Conservation (phyloP, 2,113 vertebrate species). For the Nibea albiflora region DNA sequence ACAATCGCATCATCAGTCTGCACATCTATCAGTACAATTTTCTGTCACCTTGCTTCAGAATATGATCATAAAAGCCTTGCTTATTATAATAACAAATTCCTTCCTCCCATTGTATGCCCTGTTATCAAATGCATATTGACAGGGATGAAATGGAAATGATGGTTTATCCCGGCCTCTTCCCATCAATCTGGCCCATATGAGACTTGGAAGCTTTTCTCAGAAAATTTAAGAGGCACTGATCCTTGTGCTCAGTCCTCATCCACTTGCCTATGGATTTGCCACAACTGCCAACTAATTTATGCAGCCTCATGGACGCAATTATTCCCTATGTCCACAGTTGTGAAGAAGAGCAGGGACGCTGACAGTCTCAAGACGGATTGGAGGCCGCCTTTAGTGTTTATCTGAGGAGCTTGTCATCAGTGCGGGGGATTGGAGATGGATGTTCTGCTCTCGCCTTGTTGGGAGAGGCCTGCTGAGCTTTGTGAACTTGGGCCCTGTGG, state of each 20-base stretch:
- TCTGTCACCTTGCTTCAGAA: slow-evolving; percentile 64
- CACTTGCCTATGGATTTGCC: slow-evolving; percentile 69
- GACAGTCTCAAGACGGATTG: slow-evolving; percentile 59
- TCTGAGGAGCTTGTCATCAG: slow-evolving; percentile 63
- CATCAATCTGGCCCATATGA: slow-evolving; percentile 64
- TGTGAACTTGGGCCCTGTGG: slow-evolving; percentile 38
- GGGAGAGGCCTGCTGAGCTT: slow-evolving; percentile 45
- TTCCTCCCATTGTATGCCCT: slow-evolving; percentile 32
- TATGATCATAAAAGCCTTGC: slow-evolving; percentile 56
- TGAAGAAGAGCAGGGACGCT: slow-evolving; percentile 29
- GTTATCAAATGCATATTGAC: slow-evolving; percentile 73
- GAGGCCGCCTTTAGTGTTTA: slow-evolving; percentile 61
- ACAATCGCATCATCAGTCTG: slow-evolving; percentile 39
- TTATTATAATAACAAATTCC: slow-evolving; percentile 68
- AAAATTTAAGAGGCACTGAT: slow-evolving; percentile 64
- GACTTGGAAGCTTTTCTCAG: slow-evolving; percentile 47
- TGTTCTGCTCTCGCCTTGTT: slow-evolving; percentile 28
- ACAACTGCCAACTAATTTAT: slow-evolving; percentile 76
- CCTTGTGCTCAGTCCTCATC: slow-evolving; percentile 45
- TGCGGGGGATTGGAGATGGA: slow-evolving; percentile 60
- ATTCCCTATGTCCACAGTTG: slow-evolving; percentile 68
- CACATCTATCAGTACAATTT: slow-evolving; percentile 62
- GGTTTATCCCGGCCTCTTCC: slow-evolving; percentile 60
- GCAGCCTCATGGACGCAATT: slow-evolving; percentile 81
- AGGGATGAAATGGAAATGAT: slow-evolving; percentile 75